Base-by-base conservation (phyloP, 2,888 invertebrate genomes). In the Monopis laevigella region DNA sequence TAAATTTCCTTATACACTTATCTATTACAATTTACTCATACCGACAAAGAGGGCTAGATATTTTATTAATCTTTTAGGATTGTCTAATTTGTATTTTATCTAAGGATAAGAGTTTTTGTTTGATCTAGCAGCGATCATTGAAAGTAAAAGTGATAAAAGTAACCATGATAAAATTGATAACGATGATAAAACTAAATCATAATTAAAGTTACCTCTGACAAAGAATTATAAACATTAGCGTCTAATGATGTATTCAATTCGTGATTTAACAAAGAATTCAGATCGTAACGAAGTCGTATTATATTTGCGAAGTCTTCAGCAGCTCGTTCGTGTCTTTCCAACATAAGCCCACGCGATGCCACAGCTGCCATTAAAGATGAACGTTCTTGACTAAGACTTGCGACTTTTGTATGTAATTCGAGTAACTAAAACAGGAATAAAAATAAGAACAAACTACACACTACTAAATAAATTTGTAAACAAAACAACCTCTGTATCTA, bases 321-420 rank as follows among this genome's bases (percentile, higher is more conserved):
- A 1, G 72, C 62, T 2, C 73, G 68, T 50, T 80, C 78, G 48
- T 78, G 69, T 0, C 78, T 57, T 58, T 80, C 78, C 45, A 80
- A 48, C 78, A 77, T 72, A 2, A 80, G 63, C 1, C 74, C 68
- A 2, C 72, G 65, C 0, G 74, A 67, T 10, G 74, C 74, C 0
- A 74, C 74, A 1, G 69, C 70, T 1, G 63, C 57, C 39, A 71
- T 62, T 47, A 80, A 49, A 3, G 71, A 62, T 0, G 65, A 52
- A 1, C 75, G 69, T 51, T 78, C 78, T 2, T 67, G 67, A 1
- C 60, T 55, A 34, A 77, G 44, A 4, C 62, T 58, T 42, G 67
- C 64, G 39, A 78, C 70, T 65, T 74, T 72, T 67, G 71, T 62
- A 21, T 69, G 66, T 43, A 77, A 47, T 36, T 75, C 74, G 28